phyloP scores from a whole-genome alignment of 2,113 vertebrate genomes.

The Ariopsis seemanni region DNA sequence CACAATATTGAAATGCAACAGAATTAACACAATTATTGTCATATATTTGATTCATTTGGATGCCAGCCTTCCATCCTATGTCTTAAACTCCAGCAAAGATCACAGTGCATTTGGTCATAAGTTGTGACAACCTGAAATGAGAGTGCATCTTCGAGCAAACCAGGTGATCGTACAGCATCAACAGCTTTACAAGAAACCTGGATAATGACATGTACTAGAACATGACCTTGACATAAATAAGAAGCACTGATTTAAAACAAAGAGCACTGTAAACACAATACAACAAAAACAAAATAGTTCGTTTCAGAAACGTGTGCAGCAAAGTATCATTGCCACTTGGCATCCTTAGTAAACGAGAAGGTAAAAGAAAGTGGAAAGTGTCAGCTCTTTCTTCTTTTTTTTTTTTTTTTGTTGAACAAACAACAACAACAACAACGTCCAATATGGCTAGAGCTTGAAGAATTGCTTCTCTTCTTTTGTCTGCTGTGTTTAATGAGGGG shows the following conservation, averaged over 20 bases:
- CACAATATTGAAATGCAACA: background rate
- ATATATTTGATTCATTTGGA: background rate
- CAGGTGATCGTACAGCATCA: constrained; percentile 25
- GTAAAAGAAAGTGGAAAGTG: background rate
- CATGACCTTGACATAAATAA: constrained; percentile 59
- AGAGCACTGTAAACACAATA: constrained; percentile 55
- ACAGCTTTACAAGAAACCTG: constrained; percentile 30
- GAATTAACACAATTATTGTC: background rate
- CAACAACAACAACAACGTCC: constrained; percentile 18
- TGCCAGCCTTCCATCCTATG: background rate
- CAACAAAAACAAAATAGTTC: constrained; percentile 48
- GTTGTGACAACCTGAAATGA: constrained; percentile 36
- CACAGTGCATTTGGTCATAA: constrained; percentile 44
- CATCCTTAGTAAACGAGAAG: constrained; percentile 27
- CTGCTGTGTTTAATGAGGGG: constrained; percentile 17
- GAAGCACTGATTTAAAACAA: constrained; percentile 48
- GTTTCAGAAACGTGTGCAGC: constrained; percentile 35
- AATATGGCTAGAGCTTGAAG: constrained; percentile 15
- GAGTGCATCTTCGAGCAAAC: constrained; percentile 30
- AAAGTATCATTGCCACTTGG: constrained; percentile 40
- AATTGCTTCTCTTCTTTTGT: constrained; percentile 22
- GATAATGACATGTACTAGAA: constrained; percentile 24
- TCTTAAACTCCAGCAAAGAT: constrained; percentile 36
- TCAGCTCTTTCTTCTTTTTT: background rate
- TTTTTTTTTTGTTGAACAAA: too few species aligned